Evolutionary conservation across 2,797 vertebrate genomes (phyloP).

Genomic region (Channa striata): DNA sequence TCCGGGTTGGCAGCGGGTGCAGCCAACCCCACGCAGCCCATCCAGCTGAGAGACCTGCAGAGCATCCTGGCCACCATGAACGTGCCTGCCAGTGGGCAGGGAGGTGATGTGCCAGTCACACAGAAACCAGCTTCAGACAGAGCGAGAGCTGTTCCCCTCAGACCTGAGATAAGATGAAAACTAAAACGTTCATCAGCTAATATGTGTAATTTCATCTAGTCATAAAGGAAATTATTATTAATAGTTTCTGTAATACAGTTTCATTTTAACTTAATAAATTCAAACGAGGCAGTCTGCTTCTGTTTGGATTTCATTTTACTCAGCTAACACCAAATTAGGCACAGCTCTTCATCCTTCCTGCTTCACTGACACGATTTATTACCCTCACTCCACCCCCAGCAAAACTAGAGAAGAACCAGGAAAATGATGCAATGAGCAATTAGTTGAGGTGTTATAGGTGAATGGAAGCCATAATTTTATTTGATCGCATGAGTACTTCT

Average conservation of each 20-base stretch:
- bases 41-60: slow-evolving; percentile 97
- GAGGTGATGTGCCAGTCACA: slow-evolving; percentile 81
- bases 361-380: slow-evolving; percentile 5
- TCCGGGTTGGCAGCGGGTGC: slow-evolving; percentile 83
- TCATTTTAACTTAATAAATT: slow-evolving; percentile 11
- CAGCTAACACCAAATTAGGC: neutral
- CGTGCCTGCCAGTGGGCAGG: slow-evolving; percentile 89
- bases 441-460: neutral
- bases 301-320: slow-evolving; percentile 17
- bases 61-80: slow-evolving; percentile 98
- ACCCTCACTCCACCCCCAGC: neutral
- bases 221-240: slow-evolving; percentile 23
- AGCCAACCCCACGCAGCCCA: slow-evolving; percentile 92
- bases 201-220: slow-evolving; percentile 10
- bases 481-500: neutral
- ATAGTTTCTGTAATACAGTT: slow-evolving; percentile 9
- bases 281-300: neutral
- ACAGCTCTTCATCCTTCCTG: neutral
- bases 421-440: neutral
- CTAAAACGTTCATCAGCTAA: slow-evolving; percentile 24
- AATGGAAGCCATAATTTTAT: neutral
- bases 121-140: neutral
- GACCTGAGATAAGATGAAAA: neutral
- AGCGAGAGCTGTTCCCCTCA: neutral
- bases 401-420: neutral